phyloP scores from a whole-genome alignment of 2,888 invertebrate species.

The Rhynchonema sp. region DNA sequence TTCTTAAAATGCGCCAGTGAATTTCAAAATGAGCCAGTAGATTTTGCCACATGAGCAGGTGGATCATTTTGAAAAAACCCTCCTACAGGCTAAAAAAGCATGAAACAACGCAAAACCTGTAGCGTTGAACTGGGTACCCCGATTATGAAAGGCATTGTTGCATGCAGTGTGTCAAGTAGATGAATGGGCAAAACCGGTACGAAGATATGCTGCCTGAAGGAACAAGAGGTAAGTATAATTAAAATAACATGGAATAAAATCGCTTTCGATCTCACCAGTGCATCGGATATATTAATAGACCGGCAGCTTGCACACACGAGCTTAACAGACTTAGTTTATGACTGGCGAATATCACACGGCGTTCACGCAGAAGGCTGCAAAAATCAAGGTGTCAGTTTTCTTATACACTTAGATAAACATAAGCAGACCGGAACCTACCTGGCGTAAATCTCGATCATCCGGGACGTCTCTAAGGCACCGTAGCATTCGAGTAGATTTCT shows the following conservation, averaged over 20 bases:
- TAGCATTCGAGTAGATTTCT: slow-evolving; percentile 90
- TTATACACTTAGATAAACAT: too few species aligned
- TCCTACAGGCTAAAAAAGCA: too few species aligned
- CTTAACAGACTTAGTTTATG: slow-evolving; percentile 67
- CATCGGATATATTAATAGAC: slow-evolving; percentile 87
- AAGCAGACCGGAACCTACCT: slow-evolving; percentile 33
- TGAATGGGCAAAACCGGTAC: slow-evolving; percentile 78
- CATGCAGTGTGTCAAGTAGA: slow-evolving; percentile 51
- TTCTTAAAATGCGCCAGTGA: too few species aligned
- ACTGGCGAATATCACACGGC: slow-evolving; percentile 78
- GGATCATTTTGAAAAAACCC: too few species aligned
- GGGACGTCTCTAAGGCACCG: slow-evolving; percentile 77
- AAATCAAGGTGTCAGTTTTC: too few species aligned
- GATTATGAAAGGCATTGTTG: slow-evolving; percentile 94
- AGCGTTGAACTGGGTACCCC: slow-evolving; percentile 72
- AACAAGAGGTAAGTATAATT: neutral
- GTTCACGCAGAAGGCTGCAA: slow-evolving; percentile 63
- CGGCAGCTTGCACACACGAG: slow-evolving; percentile 65
- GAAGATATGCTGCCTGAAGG: slow-evolving; percentile 62
- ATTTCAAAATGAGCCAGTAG: too few species aligned
- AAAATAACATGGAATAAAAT: neutral
- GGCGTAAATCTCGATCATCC: slow-evolving; percentile 87
- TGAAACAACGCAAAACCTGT: slow-evolving; percentile 40
- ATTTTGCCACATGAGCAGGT: too few species aligned
- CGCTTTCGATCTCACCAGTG: slow-evolving; percentile 45